A percentile compares a stretch with the other conserved stretches of the same genome.
phyloP scores from a whole-genome alignment of 2,888 invertebrate genomes.

The Drosophila differens region DNA sequence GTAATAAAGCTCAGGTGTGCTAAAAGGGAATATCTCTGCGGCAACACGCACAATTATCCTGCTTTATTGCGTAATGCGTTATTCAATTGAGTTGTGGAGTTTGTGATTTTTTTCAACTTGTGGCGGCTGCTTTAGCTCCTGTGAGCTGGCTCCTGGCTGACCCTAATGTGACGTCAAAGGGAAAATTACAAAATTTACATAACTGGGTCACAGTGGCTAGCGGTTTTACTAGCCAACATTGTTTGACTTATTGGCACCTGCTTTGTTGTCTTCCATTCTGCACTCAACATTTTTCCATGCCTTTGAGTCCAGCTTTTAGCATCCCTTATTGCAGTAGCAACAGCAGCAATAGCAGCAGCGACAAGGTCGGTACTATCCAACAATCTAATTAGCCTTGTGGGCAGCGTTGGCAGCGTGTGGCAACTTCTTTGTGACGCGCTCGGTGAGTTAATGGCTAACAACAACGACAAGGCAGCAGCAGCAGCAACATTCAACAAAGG shows the following conservation, averaged over 20 bases:
- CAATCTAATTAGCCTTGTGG: slow-evolving; percentile 54
- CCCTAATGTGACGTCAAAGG: slow-evolving; percentile 65
- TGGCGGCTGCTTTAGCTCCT: slow-evolving; percentile 1
- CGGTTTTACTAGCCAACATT: slow-evolving; percentile 41
- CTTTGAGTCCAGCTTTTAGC: slow-evolving; percentile 24
- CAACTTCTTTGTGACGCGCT: slow-evolving; percentile 48
- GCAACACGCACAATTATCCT: slow-evolving; percentile 64
- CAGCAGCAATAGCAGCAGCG: neutral
- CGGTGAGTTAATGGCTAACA: slow-evolving; percentile 40
- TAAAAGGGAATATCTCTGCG: slow-evolving; percentile 43
- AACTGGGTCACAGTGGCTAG: slow-evolving; percentile 76
- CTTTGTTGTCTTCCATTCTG: slow-evolving; percentile 26
- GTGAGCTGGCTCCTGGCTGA: slow-evolving; percentile 1
- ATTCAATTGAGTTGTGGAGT: slow-evolving; percentile 47
- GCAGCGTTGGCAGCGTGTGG: neutral
- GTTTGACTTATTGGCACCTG: slow-evolving; percentile 9
- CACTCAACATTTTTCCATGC: slow-evolving; percentile 16
- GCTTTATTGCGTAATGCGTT: slow-evolving; percentile 59
- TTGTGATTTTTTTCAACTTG: slow-evolving; percentile 7
- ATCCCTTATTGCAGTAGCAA: slow-evolving; percentile 5
- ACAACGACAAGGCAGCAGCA: slow-evolving; percentile 4
- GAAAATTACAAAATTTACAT: slow-evolving; percentile 59
- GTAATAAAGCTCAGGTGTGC: slow-evolving; percentile 76
- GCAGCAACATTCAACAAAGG: slow-evolving; percentile 12
- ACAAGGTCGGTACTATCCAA: neutral